A percentile compares a stretch with the other conserved stretches of the same genome.
Conservation (phyloP, 2,113 vertebrate genomes). For the Eretmochelys imbricata region DNA sequence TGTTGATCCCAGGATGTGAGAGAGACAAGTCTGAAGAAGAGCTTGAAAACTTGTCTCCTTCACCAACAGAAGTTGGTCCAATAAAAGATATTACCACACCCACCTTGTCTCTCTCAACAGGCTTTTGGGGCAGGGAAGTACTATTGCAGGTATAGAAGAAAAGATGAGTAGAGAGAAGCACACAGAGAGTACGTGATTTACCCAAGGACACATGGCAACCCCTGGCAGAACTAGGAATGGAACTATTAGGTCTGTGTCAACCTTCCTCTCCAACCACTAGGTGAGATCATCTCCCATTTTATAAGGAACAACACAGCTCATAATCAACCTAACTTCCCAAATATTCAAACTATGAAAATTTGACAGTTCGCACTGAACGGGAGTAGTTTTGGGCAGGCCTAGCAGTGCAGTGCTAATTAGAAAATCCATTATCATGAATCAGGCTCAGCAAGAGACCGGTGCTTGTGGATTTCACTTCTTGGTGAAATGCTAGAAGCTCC, state of each 20-base stretch:
- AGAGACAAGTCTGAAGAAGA: too few species aligned
- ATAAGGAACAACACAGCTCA: neutral
- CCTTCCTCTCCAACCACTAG: neutral
- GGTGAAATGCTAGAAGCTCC: neutral
- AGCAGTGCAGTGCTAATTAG: rapidly evolving
- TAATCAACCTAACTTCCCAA: neutral
- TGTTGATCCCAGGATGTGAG: too few species aligned
- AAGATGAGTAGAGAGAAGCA: neutral
- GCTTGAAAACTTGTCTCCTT: too few species aligned
- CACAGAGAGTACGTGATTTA: neutral
- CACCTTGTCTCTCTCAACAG: too few species aligned
- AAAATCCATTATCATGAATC: neutral
- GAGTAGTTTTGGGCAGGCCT: too few species aligned
- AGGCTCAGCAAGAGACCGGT: neutral
- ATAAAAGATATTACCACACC: too few species aligned
- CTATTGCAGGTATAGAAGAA: neutral
- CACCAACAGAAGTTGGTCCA: too few species aligned
- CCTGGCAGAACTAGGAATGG: neutral
- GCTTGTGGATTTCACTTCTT: neutral
- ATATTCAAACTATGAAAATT: neutral
- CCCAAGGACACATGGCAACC: neutral
- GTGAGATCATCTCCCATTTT: neutral
- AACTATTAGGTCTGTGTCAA: rapidly evolving
- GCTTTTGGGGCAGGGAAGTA: neutral
- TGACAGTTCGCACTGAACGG: too few species aligned